Evolutionary conservation across 2,797 vertebrate species (phyloP).

Genomic region (Sebastes vulpes): DNA sequence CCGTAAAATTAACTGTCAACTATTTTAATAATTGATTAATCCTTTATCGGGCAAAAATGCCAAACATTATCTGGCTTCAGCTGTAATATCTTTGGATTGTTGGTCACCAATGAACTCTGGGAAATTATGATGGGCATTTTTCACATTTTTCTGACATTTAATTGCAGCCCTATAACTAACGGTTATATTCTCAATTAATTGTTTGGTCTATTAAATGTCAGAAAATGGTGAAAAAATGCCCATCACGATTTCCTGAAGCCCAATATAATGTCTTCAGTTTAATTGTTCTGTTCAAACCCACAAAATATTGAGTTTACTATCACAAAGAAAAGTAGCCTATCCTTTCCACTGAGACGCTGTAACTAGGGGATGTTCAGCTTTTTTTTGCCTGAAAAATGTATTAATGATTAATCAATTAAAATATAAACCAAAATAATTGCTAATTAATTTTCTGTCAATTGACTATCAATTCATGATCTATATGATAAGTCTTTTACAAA

Average conservation of each 20-base stretch:
- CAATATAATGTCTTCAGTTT: not conserved
- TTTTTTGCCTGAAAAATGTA: not conserved
- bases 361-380: not conserved
- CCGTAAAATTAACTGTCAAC: not conserved
- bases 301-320: not conserved
- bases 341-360: not conserved
- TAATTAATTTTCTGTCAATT: not conserved
- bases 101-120: not conserved
- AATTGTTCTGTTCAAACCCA: not conserved
- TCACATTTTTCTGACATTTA: not conserved
- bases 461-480: not conserved
- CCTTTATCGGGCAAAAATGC: not conserved
- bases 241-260: not conserved
- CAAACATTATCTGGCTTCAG: not conserved
- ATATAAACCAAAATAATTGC: not conserved
- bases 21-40: not conserved
- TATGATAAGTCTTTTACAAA: not conserved
- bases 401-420: not conserved
- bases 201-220: not conserved
- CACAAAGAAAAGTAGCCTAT: not conserved
- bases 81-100: not conserved
- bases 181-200: not conserved
- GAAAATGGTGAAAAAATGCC: not conserved
- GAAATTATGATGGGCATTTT: not conserved
- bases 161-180: not conserved